Percentiles rank a stretch among this genome's conserved stretches.
These are phyloP conservation scores for Melanotaenia trifasciata DNA, from an alignment of 2,797 vertebrate species.

Conservation along the genomic window DNA sequence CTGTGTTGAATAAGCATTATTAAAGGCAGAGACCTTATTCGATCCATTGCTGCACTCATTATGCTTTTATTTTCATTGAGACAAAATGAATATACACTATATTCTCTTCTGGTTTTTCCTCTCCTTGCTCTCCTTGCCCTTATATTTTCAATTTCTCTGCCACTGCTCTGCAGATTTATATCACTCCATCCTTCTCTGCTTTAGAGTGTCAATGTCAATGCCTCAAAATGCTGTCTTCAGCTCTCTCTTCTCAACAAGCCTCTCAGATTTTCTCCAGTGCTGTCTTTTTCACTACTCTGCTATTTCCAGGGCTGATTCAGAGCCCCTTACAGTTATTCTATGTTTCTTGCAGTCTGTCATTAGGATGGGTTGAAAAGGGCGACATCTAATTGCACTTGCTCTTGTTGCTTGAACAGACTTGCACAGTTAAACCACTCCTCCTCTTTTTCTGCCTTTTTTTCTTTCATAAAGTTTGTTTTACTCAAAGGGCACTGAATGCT, in stretches of 20 bases:
- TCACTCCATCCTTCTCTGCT: conserved; percentile 1
- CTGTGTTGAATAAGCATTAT: conserved; percentile 31
- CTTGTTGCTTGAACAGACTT: conserved; percentile 18
- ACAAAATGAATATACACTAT: conserved; percentile 42
- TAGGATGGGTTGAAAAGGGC: conserved; percentile 39
- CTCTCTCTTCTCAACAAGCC: conserved; percentile 31
- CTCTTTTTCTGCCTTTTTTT: conserved; percentile 19
- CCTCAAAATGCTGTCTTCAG: conserved; percentile 28
- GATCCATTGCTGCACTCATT: conserved; percentile 39
- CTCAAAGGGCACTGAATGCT: conserved; percentile 6
- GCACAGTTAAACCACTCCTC: conserved; percentile 30
- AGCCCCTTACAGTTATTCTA: conserved; percentile 35
- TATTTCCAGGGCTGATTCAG: conserved; percentile 29
- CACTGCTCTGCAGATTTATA: neutral
- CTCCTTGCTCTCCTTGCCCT: conserved; percentile 20
- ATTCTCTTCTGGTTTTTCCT: conserved; percentile 30
- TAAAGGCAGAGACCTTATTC: conserved; percentile 31
- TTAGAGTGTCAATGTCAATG: conserved; percentile 11
- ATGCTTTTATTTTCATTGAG: conserved; percentile 45
- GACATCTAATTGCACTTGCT: conserved; percentile 49
- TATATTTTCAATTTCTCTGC: conserved; percentile 13
- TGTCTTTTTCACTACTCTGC: conserved; percentile 24
- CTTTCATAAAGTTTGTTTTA: neutral
- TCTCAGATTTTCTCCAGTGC: conserved; percentile 39
- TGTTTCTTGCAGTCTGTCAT: conserved; percentile 35